These are phyloP conservation scores for Pteropus alecto DNA, from an alignment of 2,113 vertebrate genomes.

Conservation along the genomic window DNA sequence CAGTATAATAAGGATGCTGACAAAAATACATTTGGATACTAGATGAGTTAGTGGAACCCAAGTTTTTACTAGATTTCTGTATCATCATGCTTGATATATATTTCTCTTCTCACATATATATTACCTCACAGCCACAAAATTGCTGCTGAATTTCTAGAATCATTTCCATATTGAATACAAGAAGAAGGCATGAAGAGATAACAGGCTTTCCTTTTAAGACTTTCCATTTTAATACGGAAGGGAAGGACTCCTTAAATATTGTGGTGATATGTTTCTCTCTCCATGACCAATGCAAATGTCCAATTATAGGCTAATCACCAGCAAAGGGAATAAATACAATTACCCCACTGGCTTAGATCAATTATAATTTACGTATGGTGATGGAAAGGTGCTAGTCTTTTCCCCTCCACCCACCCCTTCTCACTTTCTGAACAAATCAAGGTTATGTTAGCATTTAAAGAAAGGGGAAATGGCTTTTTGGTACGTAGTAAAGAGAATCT, in stretches of 20 bases:
- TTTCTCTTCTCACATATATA: background rate
- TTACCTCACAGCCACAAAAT: background rate
- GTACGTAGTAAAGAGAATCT: background rate
- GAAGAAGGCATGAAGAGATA: background rate
- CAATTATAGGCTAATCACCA: background rate
- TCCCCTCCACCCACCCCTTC: rapidly evolving
- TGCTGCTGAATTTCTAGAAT: background rate
- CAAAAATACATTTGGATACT: background rate
- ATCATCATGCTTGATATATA: background rate
- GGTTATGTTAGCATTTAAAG: background rate
- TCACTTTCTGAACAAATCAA: background rate
- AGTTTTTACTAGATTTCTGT: background rate
- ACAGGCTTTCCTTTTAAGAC: background rate
- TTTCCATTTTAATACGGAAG: background rate
- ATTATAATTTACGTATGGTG: background rate
- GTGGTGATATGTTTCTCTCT: background rate
- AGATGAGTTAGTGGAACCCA: background rate
- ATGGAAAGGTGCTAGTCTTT: background rate
- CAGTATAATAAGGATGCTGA: background rate
- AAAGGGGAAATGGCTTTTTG: background rate
- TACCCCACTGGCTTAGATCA: background rate
- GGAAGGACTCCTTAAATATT: background rate
- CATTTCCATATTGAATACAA: background rate
- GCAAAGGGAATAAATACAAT: background rate
- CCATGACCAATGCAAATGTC: background rate